Conservation (phyloP, 1,140 invertebrate genomes). For the Triops longicaudatus region DNA sequence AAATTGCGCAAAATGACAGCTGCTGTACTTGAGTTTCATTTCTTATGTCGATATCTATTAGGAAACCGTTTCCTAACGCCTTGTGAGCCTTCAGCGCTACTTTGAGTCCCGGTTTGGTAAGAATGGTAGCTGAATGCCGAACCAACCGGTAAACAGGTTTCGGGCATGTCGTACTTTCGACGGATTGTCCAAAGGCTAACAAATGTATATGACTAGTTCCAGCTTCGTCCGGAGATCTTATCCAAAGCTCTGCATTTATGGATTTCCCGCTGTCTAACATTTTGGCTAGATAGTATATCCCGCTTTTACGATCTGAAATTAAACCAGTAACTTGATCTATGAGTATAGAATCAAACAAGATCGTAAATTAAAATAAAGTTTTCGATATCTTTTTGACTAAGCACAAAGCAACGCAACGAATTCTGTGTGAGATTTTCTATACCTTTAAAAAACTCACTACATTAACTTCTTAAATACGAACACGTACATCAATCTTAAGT, state of each 20-base stretch:
- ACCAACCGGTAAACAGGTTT: background rate
- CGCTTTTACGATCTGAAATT: background rate
- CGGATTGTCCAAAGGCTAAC: background rate
- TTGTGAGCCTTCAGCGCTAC: background rate
- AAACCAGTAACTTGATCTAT: too few relatives aligned
- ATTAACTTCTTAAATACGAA: too few relatives aligned
- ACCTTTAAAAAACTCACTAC: too few relatives aligned
- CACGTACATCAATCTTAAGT: too few relatives aligned
- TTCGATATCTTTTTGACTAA: too few relatives aligned
- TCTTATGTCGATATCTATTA: background rate
- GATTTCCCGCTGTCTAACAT: background rate
- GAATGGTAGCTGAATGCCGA: conserved; percentile 10
- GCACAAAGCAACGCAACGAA: too few relatives aligned
- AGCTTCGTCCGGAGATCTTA: background rate
- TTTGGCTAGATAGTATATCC: background rate
- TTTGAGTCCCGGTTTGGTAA: background rate
- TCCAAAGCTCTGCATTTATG: background rate
- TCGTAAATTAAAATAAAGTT: too few relatives aligned
- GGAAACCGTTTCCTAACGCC: background rate
- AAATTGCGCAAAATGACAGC: background rate
- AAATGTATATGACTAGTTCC: background rate
- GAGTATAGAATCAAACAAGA: too few relatives aligned
- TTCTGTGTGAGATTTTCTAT: too few relatives aligned
- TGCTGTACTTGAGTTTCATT: background rate
- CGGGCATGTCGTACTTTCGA: background rate